Evolutionary conservation across 2,113 vertebrate species (phyloP).

Genomic region (Hippotragus niger): DNA sequence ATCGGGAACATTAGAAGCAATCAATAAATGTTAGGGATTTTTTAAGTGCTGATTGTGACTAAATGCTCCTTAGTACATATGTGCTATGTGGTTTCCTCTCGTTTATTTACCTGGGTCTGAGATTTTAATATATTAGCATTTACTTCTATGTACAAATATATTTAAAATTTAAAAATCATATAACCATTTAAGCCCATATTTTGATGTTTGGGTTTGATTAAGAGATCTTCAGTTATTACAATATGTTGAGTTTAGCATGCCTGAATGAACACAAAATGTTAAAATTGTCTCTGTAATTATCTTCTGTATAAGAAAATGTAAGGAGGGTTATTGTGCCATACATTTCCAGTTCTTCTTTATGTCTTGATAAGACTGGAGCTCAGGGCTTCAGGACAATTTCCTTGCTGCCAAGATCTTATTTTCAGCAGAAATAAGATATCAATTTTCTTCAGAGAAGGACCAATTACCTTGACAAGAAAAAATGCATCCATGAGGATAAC

Average conservation of each 20-base stretch:
- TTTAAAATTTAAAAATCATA: not conserved
- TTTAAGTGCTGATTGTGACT: not conserved
- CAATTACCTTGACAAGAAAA: constrained; percentile 7
- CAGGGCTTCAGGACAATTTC: not conserved
- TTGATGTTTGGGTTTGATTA: not conserved
- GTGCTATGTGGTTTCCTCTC: not conserved
- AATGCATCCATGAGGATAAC: not conserved
- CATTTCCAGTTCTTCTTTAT: not conserved
- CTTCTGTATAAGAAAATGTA: not conserved
- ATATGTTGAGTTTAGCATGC: not conserved
- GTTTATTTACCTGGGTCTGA: not conserved
- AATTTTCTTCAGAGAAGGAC: not conserved
- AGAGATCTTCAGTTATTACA: not conserved
- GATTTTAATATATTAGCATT: not conserved
- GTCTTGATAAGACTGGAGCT: not conserved
- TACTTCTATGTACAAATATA: not conserved
- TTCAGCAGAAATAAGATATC: not conserved
- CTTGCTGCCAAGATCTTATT: not conserved
- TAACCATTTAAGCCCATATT: not conserved
- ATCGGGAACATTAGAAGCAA: not conserved
- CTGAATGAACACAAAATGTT: not conserved
- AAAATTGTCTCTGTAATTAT: not conserved
- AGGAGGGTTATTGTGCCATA: not conserved
- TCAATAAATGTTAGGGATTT: not conserved
- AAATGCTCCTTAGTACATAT: not conserved